Evolutionary conservation across 2,797 vertebrate species (phyloP).

Genomic region (Sarcoramphus papa): DNA sequence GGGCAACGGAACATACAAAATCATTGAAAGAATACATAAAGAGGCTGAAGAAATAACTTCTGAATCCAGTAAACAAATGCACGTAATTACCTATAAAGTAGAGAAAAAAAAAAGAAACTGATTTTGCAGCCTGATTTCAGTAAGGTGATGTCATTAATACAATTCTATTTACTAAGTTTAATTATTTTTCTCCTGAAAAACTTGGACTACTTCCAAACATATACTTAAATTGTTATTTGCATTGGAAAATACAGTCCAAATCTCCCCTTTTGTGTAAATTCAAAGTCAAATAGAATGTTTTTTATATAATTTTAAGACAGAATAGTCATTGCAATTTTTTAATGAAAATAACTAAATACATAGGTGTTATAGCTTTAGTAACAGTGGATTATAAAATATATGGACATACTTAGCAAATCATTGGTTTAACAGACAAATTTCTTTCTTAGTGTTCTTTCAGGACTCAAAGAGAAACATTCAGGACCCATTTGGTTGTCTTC

Average conservation of each 20-base stretch:
- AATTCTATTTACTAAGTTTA: neutral
- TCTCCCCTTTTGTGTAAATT: neutral
- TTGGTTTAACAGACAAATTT: constrained; percentile 21
- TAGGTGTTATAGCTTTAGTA: neutral
- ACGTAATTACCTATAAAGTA: neutral
- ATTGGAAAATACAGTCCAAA: neutral
- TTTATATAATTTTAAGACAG: neutral
- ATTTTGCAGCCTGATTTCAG: neutral
- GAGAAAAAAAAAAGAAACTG: neutral
- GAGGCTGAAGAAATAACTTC: neutral
- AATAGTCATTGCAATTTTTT: neutral
- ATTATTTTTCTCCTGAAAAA: neutral
- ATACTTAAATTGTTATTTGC: neutral
- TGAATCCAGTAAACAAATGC: neutral
- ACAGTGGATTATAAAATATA: neutral
- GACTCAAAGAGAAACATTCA: constrained; percentile 22
- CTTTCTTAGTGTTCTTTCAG: constrained; percentile 22
- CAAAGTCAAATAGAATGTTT: neutral
- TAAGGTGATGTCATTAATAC: neutral
- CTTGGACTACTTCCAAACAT: neutral
- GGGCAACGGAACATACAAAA: neutral
- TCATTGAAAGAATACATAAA: neutral
- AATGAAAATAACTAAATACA: neutral
- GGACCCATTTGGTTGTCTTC: constrained; percentile 2
- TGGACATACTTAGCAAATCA: neutral